Evolutionary conservation across 2,797 vertebrate species (phyloP).

Genomic region (Oryzias sinensis): DNA sequence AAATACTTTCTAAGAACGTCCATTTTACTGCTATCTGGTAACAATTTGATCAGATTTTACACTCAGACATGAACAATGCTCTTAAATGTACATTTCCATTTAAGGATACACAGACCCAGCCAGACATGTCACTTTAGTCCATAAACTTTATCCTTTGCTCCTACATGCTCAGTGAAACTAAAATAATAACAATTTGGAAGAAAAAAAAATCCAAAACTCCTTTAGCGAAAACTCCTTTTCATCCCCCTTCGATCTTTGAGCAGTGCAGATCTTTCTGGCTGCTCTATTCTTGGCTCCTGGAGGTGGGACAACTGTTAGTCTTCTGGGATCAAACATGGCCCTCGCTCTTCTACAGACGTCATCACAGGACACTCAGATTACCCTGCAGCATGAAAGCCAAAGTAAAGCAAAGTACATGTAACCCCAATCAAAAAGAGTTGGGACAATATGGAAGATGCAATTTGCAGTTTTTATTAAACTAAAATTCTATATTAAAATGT

Average conservation of each 20-base stretch:
- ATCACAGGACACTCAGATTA: slow-evolving; percentile 22
- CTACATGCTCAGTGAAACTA: slow-evolving; percentile 10
- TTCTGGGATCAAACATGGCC: slow-evolving; percentile 41
- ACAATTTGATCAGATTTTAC: not conserved
- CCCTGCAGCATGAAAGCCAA: not conserved
- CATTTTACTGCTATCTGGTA: slow-evolving; percentile 38
- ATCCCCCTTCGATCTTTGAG: slow-evolving; percentile 25
- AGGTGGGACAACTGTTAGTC: slow-evolving; percentile 31
- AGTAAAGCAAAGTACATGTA: too few relatives aligned
- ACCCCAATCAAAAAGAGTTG: not conserved
- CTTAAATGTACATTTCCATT: not conserved
- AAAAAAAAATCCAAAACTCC: slow-evolving; percentile 1
- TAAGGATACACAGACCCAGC: not conserved
- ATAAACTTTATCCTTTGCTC: not conserved
- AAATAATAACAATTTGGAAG: not conserved
- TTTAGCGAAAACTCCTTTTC: slow-evolving; percentile 10
- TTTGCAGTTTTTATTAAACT: not conserved
- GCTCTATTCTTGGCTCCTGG: slow-evolving; percentile 65
- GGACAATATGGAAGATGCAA: not conserved
- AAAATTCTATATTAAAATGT: not conserved
- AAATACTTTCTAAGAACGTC: slow-evolving; percentile 37
- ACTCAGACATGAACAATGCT: not conserved
- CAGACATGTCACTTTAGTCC: slow-evolving; percentile 7
- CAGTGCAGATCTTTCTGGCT: slow-evolving; percentile 5
- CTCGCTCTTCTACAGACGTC: slow-evolving; percentile 12